A percentile compares a stretch with the other conserved stretches of the same genome.
Evolutionary conservation across 2,113 vertebrate species (phyloP).

Genomic region (Elaphurus davidianus): DNA sequence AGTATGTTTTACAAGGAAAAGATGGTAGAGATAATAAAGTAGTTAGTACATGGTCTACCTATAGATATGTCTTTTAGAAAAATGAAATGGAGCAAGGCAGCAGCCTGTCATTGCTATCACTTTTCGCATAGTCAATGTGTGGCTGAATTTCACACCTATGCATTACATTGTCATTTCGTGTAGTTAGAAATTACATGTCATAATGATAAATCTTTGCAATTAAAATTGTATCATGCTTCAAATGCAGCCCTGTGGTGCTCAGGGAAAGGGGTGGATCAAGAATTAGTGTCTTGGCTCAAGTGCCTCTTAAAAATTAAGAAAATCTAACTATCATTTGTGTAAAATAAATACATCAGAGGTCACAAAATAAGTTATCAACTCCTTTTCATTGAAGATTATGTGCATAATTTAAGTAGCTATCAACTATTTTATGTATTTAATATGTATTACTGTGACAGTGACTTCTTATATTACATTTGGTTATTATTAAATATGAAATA

Average conservation of each 20-base stretch:
- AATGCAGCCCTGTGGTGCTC: not conserved
- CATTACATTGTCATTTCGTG: conserved; percentile 47
- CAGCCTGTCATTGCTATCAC: not conserved
- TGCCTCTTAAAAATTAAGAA: conserved; percentile 42
- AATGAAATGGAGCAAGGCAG: not conserved
- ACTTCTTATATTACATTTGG: not conserved
- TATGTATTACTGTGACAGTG: not conserved
- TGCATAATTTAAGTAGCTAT: conserved; percentile 16
- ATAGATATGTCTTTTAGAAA: not conserved
- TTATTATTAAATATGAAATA: conserved; percentile 19
- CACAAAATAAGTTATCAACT: not conserved
- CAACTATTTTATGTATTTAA: not conserved
- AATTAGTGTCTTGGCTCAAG: conserved; percentile 52
- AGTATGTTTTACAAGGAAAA: not conserved
- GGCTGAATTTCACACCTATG: not conserved
- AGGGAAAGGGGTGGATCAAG: not conserved
- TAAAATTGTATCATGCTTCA: conserved; percentile 67
- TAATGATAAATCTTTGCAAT: conserved; percentile 71
- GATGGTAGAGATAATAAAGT: not conserved
- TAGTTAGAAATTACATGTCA: conserved; percentile 72
- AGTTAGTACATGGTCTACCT: not conserved
- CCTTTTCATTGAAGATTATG: not conserved
- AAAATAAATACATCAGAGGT: conserved; percentile 37
- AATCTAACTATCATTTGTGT: not conserved
- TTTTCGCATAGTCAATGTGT: not conserved